Evolutionary conservation across 2,888 invertebrate genomes (phyloP).

Genomic region (Sinopyrophorus schimmeli): DNA sequence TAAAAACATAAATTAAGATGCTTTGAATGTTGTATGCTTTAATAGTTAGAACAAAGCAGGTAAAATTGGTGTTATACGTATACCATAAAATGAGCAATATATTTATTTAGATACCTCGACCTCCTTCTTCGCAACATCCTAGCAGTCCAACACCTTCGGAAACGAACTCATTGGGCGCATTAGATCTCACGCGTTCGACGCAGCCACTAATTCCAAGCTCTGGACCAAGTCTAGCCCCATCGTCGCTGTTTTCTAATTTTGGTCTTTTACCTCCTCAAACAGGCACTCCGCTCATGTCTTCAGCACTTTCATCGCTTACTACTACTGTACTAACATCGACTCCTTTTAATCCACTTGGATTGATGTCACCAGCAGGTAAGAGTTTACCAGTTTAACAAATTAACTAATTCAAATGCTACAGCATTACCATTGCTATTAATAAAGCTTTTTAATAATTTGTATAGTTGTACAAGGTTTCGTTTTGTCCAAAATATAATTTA

Average conservation of each 20-base stretch:
- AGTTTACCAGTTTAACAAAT: constrained; percentile 28
- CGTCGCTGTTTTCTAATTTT: constrained; percentile 57
- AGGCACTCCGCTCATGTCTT: constrained; percentile 73
- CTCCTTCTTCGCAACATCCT: constrained; percentile 53
- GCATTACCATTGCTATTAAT: too few relatives aligned
- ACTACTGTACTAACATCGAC: constrained; percentile 81
- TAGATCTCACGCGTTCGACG: constrained; percentile 60
- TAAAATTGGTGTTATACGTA: too few relatives aligned
- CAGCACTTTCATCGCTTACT: constrained; percentile 79
- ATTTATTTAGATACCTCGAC: constrained; percentile 51
- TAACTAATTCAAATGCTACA: too few relatives aligned
- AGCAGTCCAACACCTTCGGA: constrained; percentile 57
- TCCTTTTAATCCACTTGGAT: constrained; percentile 85
- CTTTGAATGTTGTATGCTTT: too few relatives aligned
- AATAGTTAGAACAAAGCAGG: too few relatives aligned
- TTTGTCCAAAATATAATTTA: too few relatives aligned
- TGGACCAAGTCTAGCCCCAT: constrained; percentile 46
- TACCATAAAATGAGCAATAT: constrained; percentile 1
- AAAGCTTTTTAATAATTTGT: too few relatives aligned
- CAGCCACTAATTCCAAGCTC: constrained; percentile 44
- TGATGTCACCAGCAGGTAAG: constrained; percentile 78
- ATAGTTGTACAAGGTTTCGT: too few relatives aligned
- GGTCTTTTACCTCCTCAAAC: constrained; percentile 64
- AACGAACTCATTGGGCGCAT: constrained; percentile 60
- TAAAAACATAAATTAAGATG: too few relatives aligned